phyloP scores from a whole-genome alignment of 1,140 invertebrate species.

The Ostrea denselamellosa region DNA sequence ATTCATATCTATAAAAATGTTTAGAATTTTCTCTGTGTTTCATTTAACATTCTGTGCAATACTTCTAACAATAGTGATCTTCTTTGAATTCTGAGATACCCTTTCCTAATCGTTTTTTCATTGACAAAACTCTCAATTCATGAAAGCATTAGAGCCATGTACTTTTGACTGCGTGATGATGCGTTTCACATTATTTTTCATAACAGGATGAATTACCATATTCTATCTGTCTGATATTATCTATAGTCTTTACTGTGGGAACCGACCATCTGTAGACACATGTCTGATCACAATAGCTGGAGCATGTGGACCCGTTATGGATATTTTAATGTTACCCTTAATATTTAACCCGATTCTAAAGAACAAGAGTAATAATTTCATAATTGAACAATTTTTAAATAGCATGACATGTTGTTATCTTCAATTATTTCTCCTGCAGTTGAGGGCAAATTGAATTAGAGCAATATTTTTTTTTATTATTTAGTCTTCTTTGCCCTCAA shows the following conservation, averaged over 20 bases:
- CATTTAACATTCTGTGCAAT: not conserved
- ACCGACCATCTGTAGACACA: conserved; percentile 20
- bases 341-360: conserved; percentile 38
- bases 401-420: conserved; percentile 39
- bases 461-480: conserved; percentile 17
- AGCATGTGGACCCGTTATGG: conserved; percentile 9
- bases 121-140: conserved; percentile 10
- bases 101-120: conserved; percentile 33
- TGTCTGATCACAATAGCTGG: not conserved
- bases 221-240: conserved; percentile 32
- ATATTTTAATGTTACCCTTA: conserved; percentile 34
- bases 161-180: conserved; percentile 9
- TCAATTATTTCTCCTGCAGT: not conserved
- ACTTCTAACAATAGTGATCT: not conserved
- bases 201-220: conserved; percentile 23
- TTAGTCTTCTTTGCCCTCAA: not conserved
- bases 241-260: conserved; percentile 3
- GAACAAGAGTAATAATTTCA: conserved; percentile 38
- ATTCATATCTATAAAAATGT: not conserved
- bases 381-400: conserved; percentile 37
- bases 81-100: not conserved
- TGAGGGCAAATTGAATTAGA: conserved; percentile 30
- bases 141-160: conserved; percentile 21
- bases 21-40: not conserved
- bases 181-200: conserved; percentile 33